phyloP scores from a whole-genome alignment of 2,888 invertebrate species.

The Eledone cirrhosa region DNA sequence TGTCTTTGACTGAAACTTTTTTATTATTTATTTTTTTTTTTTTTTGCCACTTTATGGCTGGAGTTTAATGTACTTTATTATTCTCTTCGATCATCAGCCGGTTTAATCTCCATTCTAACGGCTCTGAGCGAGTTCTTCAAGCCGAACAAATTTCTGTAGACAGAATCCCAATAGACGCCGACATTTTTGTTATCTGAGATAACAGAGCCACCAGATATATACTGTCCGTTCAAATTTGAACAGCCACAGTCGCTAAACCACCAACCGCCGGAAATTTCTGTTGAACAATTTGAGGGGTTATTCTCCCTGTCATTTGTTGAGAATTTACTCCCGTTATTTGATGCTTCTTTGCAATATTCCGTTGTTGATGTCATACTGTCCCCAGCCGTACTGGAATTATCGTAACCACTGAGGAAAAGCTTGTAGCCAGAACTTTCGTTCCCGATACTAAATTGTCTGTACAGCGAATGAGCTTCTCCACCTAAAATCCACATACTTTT shows the following conservation, averaged over 20 bases:
- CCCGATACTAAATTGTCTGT: constrained; percentile 1
- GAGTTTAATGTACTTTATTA: neutral
- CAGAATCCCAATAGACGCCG: constrained; percentile 24
- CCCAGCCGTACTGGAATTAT: constrained; percentile 15
- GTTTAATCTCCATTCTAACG: constrained; percentile 22
- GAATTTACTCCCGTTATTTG: constrained; percentile 4
- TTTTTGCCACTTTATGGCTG: too few relatives aligned
- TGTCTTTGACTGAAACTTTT: too few relatives aligned
- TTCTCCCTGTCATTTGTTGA: neutral
- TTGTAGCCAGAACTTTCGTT: constrained; percentile 7
- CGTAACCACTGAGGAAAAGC: neutral
- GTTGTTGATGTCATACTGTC: constrained; percentile 19
- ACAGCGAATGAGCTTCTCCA: neutral
- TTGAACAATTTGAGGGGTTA: neutral
- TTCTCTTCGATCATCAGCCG: constrained; percentile 11
- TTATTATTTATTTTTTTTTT: too few relatives aligned
- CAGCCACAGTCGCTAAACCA: constrained; percentile 26
- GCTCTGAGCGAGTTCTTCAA: constrained; percentile 17
- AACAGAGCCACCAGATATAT: constrained; percentile 11
- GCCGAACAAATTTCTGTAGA: neutral
- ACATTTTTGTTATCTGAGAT: constrained; percentile 12
- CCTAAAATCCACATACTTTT: constrained; percentile 24
- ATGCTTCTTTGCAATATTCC: neutral
- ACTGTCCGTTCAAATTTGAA: constrained; percentile 20
- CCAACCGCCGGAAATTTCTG: constrained; percentile 20